These are phyloP conservation scores for Etheostoma spectabile DNA, from an alignment of 2,113 vertebrate species.

Conservation along the genomic window DNA sequence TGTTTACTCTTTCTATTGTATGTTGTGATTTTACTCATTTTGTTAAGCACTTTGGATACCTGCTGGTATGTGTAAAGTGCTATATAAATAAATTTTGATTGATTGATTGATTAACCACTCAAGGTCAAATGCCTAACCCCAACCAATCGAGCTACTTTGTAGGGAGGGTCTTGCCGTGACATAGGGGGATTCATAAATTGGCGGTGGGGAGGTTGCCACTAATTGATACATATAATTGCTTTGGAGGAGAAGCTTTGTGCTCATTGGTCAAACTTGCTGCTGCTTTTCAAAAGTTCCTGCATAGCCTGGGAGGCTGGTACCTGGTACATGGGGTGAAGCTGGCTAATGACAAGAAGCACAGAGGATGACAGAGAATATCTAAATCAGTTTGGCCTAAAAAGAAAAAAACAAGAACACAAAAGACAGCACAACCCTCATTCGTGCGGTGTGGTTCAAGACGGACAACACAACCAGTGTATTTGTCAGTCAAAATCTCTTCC, in stretches of 20 bases:
- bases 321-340: not conserved
- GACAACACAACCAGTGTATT: not conserved
- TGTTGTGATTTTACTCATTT: too few species aligned
- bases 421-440: not conserved
- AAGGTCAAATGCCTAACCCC: too few species aligned
- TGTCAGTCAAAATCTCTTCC: not conserved
- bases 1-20: too few species aligned
- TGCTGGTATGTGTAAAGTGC: too few species aligned
- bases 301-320: not conserved
- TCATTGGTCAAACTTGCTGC: not conserved
- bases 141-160: too few species aligned
- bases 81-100: too few species aligned
- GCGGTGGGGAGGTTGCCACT: too few species aligned
- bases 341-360: not conserved
- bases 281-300: too few species aligned
- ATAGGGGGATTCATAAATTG: too few species aligned
- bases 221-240: not conserved
- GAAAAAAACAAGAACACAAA: not conserved
- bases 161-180: too few species aligned
- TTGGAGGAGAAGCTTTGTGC: not conserved
- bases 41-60: too few species aligned
- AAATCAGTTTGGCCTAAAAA: not conserved
- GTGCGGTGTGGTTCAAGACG: not conserved
- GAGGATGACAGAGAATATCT: not conserved
- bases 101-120: too few species aligned